Evolutionary conservation across 2,888 invertebrate species (phyloP), one percentile per base, ranked within the genome.

Genomic region (Amphimallon solstitiale): DNA sequence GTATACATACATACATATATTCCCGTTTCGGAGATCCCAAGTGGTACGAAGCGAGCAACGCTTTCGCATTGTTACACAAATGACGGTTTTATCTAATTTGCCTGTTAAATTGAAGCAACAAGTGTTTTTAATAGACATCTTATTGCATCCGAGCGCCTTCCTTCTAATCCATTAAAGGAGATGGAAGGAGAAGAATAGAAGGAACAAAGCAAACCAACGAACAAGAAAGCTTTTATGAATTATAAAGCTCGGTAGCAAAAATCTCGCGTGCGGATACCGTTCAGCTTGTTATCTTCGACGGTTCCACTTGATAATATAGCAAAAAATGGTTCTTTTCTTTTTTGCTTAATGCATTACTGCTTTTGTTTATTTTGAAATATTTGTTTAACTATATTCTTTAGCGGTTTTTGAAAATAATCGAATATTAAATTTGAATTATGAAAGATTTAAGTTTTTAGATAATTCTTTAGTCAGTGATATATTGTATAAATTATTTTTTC

Each of bases 51-150:
- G 56, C 43, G 48, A 54, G 56, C 54, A 56, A 56, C 64, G 64
- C 37, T 64, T 46, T 56, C 54, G 64, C 64, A 64, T 70, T 72
- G 76, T 74, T 73, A 75, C 75, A 68, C 70, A 75, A 75, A 77
- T 76, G 77, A 76, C 74, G 75, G 73, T 77, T 77, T 78, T 75
- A 77, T 78, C 76, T 79, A 78, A 79, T 79, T 77, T 78, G 76
- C 76, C 73, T 74, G 74, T 73, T 75, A 79, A 79, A 79, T 79
- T 78, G 76, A 74, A 78, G 79, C 79, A 79, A 79, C 79, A 78
- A 79, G 78, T 79, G 79, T 76, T 74, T 75, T 76, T 78, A 77
- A 77, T 76, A 73, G 75, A 73, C 71, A 71, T 74, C 74, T 73
- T 74, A 59, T 59, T 59, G 56, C 56, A 59, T 43, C 56, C 56